A percentile compares a stretch with the other conserved stretches of the same genome.
Evolutionary conservation across 2,888 invertebrate genomes (phyloP).

Genomic region (Cataglyphis rosenhaueri): DNA sequence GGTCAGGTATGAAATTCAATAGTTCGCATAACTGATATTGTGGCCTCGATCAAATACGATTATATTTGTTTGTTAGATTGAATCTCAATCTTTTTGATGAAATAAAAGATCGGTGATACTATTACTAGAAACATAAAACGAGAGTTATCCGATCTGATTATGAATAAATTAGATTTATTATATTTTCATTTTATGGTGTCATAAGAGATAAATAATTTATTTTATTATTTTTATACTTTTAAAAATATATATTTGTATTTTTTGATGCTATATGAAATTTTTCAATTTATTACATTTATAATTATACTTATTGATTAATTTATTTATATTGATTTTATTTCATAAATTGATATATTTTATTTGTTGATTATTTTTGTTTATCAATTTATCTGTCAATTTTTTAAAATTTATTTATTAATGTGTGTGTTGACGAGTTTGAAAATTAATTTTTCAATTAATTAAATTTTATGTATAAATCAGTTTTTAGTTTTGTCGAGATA

Average conservation of each 20-base stretch:
- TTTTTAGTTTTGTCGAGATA: neutral
- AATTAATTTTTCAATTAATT: neutral
- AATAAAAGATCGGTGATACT: neutral
- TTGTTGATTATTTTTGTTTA: neutral
- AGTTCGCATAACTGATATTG: constrained; percentile 67
- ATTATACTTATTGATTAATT: neutral
- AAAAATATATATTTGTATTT: neutral
- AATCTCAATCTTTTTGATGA: neutral
- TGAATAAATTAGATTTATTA: neutral
- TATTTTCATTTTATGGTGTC: neutral
- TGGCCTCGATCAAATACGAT: constrained; percentile 55
- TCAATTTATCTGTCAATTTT: neutral
- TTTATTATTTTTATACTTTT: neutral
- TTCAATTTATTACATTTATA: neutral
- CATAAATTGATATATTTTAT: neutral
- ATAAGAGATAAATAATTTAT: neutral
- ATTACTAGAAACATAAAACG: neutral
- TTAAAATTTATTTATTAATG: neutral
- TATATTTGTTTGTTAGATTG: constrained; percentile 26
- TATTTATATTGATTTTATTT: neutral
- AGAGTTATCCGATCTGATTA: neutral
- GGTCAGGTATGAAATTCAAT: constrained; percentile 64
- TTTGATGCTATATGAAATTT: neutral
- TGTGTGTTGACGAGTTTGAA: neutral
- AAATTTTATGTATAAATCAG: neutral